Evolutionary conservation across 1,140 invertebrate genomes (phyloP), one percentile per base, ranked within the genome.

Genomic region (Leptestheria dahalacensis): DNA sequence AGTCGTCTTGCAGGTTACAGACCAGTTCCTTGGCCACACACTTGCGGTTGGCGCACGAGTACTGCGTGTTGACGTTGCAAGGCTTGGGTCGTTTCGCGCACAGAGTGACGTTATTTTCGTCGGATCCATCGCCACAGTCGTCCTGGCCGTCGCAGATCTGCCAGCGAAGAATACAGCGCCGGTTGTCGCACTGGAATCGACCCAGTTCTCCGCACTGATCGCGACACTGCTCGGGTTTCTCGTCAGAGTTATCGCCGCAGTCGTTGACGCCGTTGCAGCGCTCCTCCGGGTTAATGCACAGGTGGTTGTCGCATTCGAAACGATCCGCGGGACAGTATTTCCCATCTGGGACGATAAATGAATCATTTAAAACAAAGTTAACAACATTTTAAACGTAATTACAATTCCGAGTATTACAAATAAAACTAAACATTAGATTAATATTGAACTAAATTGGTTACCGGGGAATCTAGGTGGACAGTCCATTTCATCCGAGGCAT

Each of bases 81-180:
- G 83, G 80, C 62, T 82, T 79, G 48, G 78, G 74, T 61, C 79
- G 79, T n/a, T 77, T 74, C 1, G 82, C 78, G 67, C 88, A 95
- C 52, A 90, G 72, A 1, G 85, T 91, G 79, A 91, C 85, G 73
- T 91, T 90, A 68, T 93, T 93, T 72, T 95, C 91, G 69, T 95
- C 91, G 1, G 85, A 88, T 41, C 88, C 87, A 70, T 97, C 93
- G 21, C 87, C 87, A 72, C 93, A 97, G 68, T 96, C 88, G 70
- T 94, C 87, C 2, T 85, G 73, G 3, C 86, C 83, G 71, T 94
- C 86, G 70, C 90, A 91, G 15, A 88, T 72, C 62, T 86, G 82
- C 66, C 84, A 93, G 66, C 81, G 78, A 0, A 86, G 82, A 48
- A 96, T 87, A 66, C 93, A 97, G 57, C 85, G 52, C 2, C 65